Evolutionary conservation across 1,140 invertebrate species (phyloP).

Genomic region (Brachionus plicatilis): DNA sequence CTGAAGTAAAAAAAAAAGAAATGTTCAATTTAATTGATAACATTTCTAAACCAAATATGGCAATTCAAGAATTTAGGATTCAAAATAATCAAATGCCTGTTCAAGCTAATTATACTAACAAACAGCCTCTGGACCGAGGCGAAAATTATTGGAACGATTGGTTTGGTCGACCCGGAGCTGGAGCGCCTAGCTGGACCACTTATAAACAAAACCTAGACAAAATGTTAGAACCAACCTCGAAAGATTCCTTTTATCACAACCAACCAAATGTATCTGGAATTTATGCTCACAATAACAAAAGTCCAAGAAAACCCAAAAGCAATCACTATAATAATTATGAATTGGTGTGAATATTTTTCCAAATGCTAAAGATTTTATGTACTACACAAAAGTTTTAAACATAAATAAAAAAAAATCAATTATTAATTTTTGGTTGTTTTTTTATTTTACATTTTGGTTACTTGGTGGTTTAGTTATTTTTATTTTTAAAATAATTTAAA

Average conservation of each 20-base stretch:
- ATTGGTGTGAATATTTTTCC: neutral
- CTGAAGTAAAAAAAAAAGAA: neutral
- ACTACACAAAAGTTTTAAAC: neutral
- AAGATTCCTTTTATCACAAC: neutral
- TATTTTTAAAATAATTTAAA: too few relatives aligned
- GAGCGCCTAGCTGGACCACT: slow-evolving; percentile 12
- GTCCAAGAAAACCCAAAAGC: slow-evolving; percentile 15
- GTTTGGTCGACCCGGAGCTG: slow-evolving; percentile 34
- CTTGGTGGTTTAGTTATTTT: too few relatives aligned
- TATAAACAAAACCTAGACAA: slow-evolving; percentile 25
- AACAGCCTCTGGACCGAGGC: neutral
- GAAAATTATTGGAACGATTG: slow-evolving; percentile 37
- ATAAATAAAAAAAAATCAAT: neutral
- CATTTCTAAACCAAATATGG: neutral
- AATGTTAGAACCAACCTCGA: neutral
- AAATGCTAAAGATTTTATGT: neutral
- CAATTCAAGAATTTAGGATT: neutral
- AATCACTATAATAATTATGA: slow-evolving; percentile 33
- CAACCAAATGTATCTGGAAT: neutral
- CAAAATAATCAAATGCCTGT: neutral
- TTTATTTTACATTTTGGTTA: neutral
- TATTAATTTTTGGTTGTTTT: neutral
- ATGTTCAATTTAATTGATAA: slow-evolving; percentile 21
- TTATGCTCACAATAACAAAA: neutral
- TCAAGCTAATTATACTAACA: neutral